These are phyloP conservation scores for Halictus ligatus DNA, from an alignment of 2,888 invertebrate genomes.

Conservation along the genomic window DNA sequence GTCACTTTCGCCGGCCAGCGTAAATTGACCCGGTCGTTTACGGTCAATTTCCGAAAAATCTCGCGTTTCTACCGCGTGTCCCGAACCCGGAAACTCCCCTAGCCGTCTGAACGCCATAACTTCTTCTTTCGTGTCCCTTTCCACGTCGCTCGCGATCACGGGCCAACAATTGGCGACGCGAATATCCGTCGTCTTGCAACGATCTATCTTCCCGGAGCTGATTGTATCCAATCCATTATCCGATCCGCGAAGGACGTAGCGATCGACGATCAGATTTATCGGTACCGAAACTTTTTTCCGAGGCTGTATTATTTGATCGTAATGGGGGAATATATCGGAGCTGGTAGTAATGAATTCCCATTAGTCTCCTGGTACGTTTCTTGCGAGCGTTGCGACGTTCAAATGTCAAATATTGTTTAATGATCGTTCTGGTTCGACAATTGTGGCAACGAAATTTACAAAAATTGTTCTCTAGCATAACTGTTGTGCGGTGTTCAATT, in stretches of 20 bases:
- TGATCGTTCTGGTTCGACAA: background rate
- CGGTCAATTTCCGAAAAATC: constrained; percentile 66
- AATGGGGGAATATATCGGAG: background rate
- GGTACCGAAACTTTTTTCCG: background rate
- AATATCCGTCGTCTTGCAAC: constrained; percentile 34
- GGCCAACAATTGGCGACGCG: constrained; percentile 48
- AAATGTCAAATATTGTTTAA: background rate
- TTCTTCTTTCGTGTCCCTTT: constrained; percentile 49
- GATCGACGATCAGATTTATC: constrained; percentile 31
- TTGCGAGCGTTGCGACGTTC: background rate
- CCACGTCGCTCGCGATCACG: constrained; percentile 41
- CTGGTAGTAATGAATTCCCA: constrained; percentile 2
- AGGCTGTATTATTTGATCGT: background rate
- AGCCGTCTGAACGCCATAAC: constrained; percentile 55
- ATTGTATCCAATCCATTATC: constrained; percentile 33
- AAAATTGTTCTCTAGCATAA: background rate
- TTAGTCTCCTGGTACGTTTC: background rate
- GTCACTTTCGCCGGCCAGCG: constrained; percentile 52
- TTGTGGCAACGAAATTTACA: background rate
- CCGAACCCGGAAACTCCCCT: constrained; percentile 16
- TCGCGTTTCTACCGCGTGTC: constrained; percentile 30
- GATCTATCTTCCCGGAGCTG: constrained; percentile 6
- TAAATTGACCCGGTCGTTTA: constrained; percentile 62
- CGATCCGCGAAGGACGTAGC: constrained; percentile 3
- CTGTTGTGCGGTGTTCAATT: background rate